A percentile compares a stretch with the other conserved stretches of the same genome.
Evolutionary conservation across 2,113 vertebrate genomes (phyloP).

Genomic region (Chaetodon trifascialis): DNA sequence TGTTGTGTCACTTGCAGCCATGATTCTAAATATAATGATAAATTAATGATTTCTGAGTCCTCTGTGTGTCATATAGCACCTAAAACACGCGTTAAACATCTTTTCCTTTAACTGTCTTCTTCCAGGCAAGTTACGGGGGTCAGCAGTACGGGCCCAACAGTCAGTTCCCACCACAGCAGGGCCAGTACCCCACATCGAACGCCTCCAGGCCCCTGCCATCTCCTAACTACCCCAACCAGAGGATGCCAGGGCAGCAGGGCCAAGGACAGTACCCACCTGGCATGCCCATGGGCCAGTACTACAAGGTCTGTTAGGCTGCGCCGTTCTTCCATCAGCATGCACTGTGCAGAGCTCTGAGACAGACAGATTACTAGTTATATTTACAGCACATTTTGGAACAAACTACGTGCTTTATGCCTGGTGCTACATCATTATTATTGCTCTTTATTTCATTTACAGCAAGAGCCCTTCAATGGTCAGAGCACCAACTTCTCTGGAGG

Average conservation of each 20-base stretch:
- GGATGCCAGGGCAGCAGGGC: conserved; percentile 95
- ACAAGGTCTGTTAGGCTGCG: conserved; percentile 83
- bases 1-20: too few species aligned
- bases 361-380: background rate
- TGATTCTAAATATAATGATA: too few species aligned
- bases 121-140: conserved; percentile 93
- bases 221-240: conserved; percentile 94
- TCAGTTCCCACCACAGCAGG: conserved; percentile 97
- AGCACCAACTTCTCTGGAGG: conserved; percentile 88
- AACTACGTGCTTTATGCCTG: background rate
- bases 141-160: conserved; percentile 98
- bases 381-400: background rate
- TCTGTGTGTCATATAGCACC: background rate
- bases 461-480: conserved; percentile 88
- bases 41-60: background rate
- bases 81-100: background rate
- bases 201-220: conserved; percentile 93
- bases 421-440: background rate
- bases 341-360: background rate
- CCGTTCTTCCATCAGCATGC: background rate
- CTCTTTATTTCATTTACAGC: conserved; percentile 73
- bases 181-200: conserved; percentile 93
- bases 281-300: conserved; percentile 97
- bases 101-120: conserved; percentile 37
- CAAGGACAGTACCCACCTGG: conserved; percentile 95